Evolutionary conservation across 2,113 vertebrate genomes (phyloP).

Genomic region (Stigmatopora argus): DNA sequence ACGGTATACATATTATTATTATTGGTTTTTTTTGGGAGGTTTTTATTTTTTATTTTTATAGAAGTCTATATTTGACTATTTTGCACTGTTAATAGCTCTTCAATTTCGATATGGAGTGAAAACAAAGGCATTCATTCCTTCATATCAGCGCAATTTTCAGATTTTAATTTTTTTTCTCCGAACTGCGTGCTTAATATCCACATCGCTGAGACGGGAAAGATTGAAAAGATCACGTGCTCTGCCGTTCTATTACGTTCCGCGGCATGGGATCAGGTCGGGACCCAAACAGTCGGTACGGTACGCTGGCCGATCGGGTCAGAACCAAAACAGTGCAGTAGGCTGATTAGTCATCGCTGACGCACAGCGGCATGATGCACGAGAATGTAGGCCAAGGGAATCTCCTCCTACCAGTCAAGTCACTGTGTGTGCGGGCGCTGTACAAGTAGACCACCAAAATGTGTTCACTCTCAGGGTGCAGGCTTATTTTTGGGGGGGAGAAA

Average conservation of each 20-base stretch:
- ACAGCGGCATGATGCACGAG: slow-evolving; percentile 51
- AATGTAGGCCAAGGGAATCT: slow-evolving; percentile 71
- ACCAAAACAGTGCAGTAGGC: slow-evolving; percentile 39
- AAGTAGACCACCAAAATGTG: neutral
- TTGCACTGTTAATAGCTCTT: no score
- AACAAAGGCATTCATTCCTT: no score
- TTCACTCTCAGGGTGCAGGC: neutral
- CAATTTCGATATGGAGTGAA: no score
- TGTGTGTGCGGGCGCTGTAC: neutral
- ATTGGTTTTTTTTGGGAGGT: no score
- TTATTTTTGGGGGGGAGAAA: slow-evolving; percentile 5
- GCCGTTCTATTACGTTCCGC: slow-evolving; percentile 54
- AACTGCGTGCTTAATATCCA: no score
- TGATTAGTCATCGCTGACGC: slow-evolving; percentile 68
- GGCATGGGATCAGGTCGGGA: slow-evolving; percentile 38
- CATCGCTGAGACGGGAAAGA: no score
- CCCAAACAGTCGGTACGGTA: slow-evolving; percentile 20
- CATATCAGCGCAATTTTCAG: no score
- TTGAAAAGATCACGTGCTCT: slow-evolving; percentile 25
- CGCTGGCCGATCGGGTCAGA: slow-evolving; percentile 30
- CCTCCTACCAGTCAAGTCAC: slow-evolving; percentile 42
- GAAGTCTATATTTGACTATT: no score
- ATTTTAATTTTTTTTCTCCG: no score
- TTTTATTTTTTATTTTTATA: no score
- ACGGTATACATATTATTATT: no score